phyloP scores from a whole-genome alignment of 2,888 invertebrate genomes.

The Rhagonycha fulva region DNA sequence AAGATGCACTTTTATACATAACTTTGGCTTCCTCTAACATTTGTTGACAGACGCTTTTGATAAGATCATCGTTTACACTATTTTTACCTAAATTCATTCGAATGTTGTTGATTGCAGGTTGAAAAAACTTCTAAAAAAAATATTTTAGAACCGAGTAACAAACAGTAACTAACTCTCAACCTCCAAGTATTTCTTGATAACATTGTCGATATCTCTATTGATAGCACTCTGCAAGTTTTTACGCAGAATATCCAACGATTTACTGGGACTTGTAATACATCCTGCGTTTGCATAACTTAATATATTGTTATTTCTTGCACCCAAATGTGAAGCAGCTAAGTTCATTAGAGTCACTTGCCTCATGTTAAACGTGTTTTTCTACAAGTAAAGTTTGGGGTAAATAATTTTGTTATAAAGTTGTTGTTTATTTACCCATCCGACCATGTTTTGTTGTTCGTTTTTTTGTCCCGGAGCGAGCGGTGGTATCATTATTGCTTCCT shows the following conservation, averaged over 20 bases:
- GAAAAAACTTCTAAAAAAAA: slow-evolving; percentile 73
- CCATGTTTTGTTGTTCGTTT: slow-evolving; percentile 54
- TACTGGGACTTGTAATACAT: slow-evolving; percentile 66
- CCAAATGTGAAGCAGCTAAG: slow-evolving; percentile 64
- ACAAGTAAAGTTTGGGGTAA: slow-evolving; percentile 12
- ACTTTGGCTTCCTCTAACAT: slow-evolving; percentile 80
- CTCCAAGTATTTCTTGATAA: slow-evolving; percentile 78
- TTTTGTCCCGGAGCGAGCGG: slow-evolving; percentile 53
- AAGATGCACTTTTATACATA: slow-evolving; percentile 63
- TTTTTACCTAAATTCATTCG: slow-evolving; percentile 74
- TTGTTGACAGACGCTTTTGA: slow-evolving; percentile 73
- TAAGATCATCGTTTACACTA: slow-evolving; percentile 76
- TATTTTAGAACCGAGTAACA: not conserved
- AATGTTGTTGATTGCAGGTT: slow-evolving; percentile 79
- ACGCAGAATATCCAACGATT: slow-evolving; percentile 74
- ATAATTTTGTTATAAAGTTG: not conserved
- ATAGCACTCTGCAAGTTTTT: slow-evolving; percentile 78
- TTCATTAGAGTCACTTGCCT: slow-evolving; percentile 75
- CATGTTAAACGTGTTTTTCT: slow-evolving; percentile 67
- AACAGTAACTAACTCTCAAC: slow-evolving; percentile 53
- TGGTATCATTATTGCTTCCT: slow-evolving; percentile 52
- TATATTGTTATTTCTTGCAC: slow-evolving; percentile 61
- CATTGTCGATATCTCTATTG: slow-evolving; percentile 77
- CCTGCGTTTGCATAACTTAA: slow-evolving; percentile 53
- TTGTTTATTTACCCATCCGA: slow-evolving; percentile 51